These are phyloP conservation scores for Xenopus borealis DNA, from an alignment of 2,113 vertebrate genomes.

Conservation along the genomic window DNA sequence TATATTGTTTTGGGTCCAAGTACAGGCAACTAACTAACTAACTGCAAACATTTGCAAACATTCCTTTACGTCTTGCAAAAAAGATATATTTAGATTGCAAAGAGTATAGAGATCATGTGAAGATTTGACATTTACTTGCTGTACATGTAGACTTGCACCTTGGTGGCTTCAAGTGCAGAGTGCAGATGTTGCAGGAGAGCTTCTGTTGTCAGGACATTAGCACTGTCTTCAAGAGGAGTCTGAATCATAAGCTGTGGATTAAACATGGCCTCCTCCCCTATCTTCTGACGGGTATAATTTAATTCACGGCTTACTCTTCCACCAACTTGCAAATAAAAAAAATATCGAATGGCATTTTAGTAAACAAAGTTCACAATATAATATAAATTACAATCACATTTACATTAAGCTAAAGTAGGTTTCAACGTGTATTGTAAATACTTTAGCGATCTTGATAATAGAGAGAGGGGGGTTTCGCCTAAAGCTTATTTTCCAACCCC, in stretches of 20 bases:
- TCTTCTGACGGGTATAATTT: conserved; percentile 95
- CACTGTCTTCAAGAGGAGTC: conserved; percentile 88
- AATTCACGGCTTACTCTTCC: conserved; percentile 95
- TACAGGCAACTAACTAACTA: too few species aligned
- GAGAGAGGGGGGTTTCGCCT: neutral
- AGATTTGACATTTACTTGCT: conserved; percentile 73
- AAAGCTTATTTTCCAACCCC: conserved; percentile 29
- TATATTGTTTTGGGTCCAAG: too few species aligned
- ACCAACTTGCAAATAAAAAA: conserved; percentile 77
- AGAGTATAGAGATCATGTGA: neutral
- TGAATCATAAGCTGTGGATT: conserved; percentile 98
- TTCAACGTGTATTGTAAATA: neutral
- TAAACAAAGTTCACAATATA: neutral
- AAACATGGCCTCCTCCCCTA: conserved; percentile 97
- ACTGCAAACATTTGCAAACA: too few species aligned
- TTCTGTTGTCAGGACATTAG: conserved; percentile 87
- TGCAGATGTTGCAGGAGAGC: conserved; percentile 92
- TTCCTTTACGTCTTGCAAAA: too few species aligned
- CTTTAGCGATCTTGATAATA: neutral
- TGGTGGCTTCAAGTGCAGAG: conserved; percentile 90
- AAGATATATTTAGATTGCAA: too few species aligned
- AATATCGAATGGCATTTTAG: neutral
- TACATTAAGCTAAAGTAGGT: neutral
- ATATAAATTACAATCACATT: neutral
- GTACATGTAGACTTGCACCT: conserved; percentile 94